phyloP scores from a whole-genome alignment of 2,113 vertebrate genomes.

The Hassar affinis region DNA sequence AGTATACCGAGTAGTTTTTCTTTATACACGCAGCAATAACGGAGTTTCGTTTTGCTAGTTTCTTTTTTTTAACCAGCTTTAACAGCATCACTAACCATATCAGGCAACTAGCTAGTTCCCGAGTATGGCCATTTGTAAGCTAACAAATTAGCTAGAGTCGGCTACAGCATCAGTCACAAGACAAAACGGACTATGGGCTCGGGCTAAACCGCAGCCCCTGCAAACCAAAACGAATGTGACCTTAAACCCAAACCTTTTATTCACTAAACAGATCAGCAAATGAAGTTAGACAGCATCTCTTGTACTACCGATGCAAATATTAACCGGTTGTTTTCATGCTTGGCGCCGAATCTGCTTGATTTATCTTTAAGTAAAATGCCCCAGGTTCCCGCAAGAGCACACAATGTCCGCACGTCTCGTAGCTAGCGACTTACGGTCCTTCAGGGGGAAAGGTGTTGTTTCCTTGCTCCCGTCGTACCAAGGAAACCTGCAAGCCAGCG shows the following conservation, averaged over 20 bases:
- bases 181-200: slow-evolving; percentile 38
- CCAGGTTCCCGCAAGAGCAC: slow-evolving; percentile 3
- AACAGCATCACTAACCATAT: background rate
- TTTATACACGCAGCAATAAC: background rate
- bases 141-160: background rate
- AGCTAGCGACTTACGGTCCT: slow-evolving; percentile 38
- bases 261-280: background rate
- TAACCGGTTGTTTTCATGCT: background rate
- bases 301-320: background rate
- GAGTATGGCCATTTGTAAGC: background rate
- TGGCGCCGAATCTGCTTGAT: background rate
- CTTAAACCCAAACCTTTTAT: background rate
- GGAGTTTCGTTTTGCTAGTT: background rate
- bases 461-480: slow-evolving; percentile 2
- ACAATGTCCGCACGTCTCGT: background rate
- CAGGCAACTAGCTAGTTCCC: background rate
- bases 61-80: background rate
- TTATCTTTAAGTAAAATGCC: background rate
- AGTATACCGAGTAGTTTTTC: background rate
- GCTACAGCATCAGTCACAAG: background rate
- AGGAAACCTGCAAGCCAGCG: background rate
- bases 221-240: background rate
- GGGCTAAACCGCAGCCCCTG: slow-evolving; percentile 5
- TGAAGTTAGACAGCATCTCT: background rate
- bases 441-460: slow-evolving; percentile 14